Evolutionary conservation across 2,888 invertebrate genomes (phyloP), one percentile per base, ranked within the genome.

Genomic region (Platycheirus rosarum): DNA sequence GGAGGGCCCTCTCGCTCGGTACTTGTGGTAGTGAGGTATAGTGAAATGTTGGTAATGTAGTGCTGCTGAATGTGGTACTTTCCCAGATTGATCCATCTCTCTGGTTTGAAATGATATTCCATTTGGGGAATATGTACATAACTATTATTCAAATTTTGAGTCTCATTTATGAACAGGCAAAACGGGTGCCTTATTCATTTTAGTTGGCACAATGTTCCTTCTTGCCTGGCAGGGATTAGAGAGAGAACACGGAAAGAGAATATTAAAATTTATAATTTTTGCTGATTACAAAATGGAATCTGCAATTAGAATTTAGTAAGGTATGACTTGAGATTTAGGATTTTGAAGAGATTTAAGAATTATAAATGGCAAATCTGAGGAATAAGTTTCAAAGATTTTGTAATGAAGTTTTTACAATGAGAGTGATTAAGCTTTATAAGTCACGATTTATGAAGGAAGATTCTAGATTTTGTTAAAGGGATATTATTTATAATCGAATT

Each of bases 131-230:
- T 14, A 37, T 9, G 44, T 60, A 60, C 44, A 60, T 44, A 16
- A 75, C 70, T 76, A 66, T 71, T 66, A 80, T 80, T 80, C 66
- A 80, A 76, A 75, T 80, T 70, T 66, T 48, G n/a, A n/a, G n/a
- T n/a, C n/a, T n/a, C n/a, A n/a, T n/a, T n/a, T n/a, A n/a, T n/a
- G n/a, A n/a, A n/a, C n/a, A n/a, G n/a, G n/a, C n/a, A n/a, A n/a
- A n/a, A n/a, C n/a, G n/a, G n/a, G n/a, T n/a, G n/a, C n/a, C n/a
- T n/a, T n/a, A 42, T 60, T 26, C 16, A 60, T 26, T 29, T 42
- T 42, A 2, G 26, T 42, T 55, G 18, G 13, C 20, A 55, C 37
- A 14, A 16, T 35, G 20, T 13, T 2, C 14, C 23, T 23, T 40
- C 57, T 14, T 26, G 44, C n/a, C 44, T 60, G 29, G 2, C 11